Evolutionary conservation across 2,888 invertebrate genomes (phyloP).

Genomic region (Drosophila mimica): DNA sequence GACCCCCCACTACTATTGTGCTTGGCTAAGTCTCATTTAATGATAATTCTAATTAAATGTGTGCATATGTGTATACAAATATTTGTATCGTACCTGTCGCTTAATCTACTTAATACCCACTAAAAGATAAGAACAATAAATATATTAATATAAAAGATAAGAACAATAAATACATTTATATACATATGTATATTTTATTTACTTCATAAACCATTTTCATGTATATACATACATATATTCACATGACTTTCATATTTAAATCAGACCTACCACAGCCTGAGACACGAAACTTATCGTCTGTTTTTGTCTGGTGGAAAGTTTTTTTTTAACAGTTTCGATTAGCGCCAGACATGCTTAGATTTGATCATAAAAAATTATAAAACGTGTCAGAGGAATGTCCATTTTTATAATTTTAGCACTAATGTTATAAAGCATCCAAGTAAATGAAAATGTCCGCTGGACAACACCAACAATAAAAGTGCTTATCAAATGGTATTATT

Average conservation of each 20-base stretch:
- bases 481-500: too few relatives aligned
- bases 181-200: background rate
- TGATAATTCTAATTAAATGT: conserved; percentile 4
- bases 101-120: background rate
- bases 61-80: background rate
- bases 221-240: background rate
- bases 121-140: background rate
- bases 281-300: background rate
- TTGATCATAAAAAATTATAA: conserved; percentile 1
- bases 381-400: background rate
- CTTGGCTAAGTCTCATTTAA: conserved; percentile 2
- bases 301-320: conserved; percentile 30
- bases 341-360: conserved; percentile 25
- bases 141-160: too few relatives aligned
- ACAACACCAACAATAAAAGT: too few relatives aligned
- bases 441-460: background rate
- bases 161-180: background rate
- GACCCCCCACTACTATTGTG: background rate
- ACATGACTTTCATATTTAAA: background rate
- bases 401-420: background rate
- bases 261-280: background rate
- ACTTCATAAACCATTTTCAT: background rate
- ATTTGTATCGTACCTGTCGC: background rate
- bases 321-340: conserved; percentile 7
- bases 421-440: background rate